Conservation (phyloP, 2,113 vertebrate species). For the Epinephelus moara region DNA sequence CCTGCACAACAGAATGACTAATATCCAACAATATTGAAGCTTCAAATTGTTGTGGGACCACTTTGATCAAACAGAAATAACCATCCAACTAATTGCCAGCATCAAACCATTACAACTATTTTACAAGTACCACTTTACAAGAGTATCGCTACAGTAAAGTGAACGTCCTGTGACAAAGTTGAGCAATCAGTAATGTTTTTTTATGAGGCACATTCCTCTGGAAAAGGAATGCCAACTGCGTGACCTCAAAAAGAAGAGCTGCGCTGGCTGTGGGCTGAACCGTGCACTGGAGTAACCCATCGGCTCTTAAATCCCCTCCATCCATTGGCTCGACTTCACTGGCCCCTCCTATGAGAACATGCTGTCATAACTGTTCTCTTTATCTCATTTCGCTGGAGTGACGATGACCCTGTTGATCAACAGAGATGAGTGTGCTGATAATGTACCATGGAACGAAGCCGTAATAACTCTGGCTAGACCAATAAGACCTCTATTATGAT, state of each 20-base stretch:
- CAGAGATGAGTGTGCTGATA: slow-evolving; percentile 29
- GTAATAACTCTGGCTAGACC: slow-evolving; percentile 35
- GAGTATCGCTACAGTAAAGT: slow-evolving; percentile 32
- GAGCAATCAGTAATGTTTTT: slow-evolving; percentile 47
- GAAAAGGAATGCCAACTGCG: slow-evolving; percentile 24
- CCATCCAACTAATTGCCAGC: background rate
- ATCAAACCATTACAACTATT: slow-evolving; percentile 42
- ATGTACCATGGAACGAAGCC: background rate
- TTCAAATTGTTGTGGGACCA: background rate
- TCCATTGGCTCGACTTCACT: slow-evolving; percentile 10
- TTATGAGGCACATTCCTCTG: slow-evolving; percentile 51
- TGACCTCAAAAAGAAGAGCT: slow-evolving; percentile 33
- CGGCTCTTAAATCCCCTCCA: background rate
- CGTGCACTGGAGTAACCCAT: slow-evolving; percentile 25
- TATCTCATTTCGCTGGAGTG: background rate
- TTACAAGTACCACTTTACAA: slow-evolving; percentile 46
- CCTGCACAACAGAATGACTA: background rate
- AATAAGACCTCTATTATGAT: slow-evolving; percentile 54
- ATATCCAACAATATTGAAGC: background rate
- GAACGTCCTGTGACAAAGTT: background rate
- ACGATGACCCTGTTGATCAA: slow-evolving; percentile 53
- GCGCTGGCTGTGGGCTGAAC: slow-evolving; percentile 7
- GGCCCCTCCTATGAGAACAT: slow-evolving; percentile 31
- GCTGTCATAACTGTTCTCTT: slow-evolving; percentile 7
- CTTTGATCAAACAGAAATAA: slow-evolving; percentile 12